Percentiles rank a stretch among this genome's conserved stretches.
phyloP scores from a whole-genome alignment of 2,888 invertebrate genomes.

The Steromphala cineraria region DNA sequence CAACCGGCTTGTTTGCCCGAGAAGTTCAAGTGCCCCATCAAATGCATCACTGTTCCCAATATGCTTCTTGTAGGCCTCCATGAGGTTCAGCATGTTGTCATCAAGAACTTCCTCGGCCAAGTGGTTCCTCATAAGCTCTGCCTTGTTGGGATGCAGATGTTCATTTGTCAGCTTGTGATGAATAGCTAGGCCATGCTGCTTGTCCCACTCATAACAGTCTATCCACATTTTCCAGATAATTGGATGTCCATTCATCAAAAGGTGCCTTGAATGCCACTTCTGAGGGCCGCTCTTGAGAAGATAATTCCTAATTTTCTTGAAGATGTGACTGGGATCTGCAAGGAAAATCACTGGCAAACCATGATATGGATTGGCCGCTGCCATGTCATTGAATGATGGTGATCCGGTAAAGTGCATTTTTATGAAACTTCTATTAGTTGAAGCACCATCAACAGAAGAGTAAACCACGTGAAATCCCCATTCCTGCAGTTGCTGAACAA shows the following conservation, averaged over 20 bases:
- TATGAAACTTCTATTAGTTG: conserved; percentile 34
- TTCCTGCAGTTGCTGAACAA: conserved; percentile 23
- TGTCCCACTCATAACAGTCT: conserved; percentile 36
- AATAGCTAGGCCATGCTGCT: conserved; percentile 33
- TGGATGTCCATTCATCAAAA: neutral
- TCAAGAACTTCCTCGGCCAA: conserved; percentile 36
- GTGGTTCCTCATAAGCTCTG: conserved; percentile 35
- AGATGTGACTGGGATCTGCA: conserved; percentile 34
- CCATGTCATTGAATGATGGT: neutral
- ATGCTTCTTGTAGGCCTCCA: conserved; percentile 29
- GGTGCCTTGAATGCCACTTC: neutral
- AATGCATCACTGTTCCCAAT: conserved; percentile 30
- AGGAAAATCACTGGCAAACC: conserved; percentile 29
- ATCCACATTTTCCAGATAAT: conserved; percentile 30
- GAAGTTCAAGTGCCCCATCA: conserved; percentile 31
- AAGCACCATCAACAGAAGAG: conserved; percentile 41
- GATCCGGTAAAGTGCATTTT: conserved; percentile 20
- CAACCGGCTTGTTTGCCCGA: conserved; percentile 30
- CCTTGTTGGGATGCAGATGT: conserved; percentile 30
- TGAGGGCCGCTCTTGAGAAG: conserved; percentile 29
- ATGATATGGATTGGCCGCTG: neutral
- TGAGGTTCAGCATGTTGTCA: conserved; percentile 29
- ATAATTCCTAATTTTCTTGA: conserved; percentile 42
- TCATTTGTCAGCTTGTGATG: conserved; percentile 38
- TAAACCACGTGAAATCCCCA: conserved; percentile 39